Base-by-base conservation (phyloP, 2,797 vertebrate species). In the Macroramphosus scolopax region DNA sequence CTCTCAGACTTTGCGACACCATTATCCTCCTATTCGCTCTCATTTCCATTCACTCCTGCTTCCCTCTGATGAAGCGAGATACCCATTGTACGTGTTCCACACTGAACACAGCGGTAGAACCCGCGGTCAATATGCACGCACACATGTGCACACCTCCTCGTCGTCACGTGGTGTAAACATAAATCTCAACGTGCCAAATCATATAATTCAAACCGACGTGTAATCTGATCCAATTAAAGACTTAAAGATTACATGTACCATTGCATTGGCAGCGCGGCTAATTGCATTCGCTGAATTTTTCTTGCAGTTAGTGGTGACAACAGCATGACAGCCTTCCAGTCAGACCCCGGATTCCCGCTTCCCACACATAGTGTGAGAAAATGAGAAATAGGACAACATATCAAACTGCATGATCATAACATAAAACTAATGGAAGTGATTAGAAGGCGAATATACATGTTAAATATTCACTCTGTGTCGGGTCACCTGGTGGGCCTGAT, bases 211-310 rank as follows among this genome's bases (percentile, higher is more conserved):
- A 75, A 46, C 26, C 58, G 59, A 56, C 41, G 13, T 22, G 41
- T 48, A 65, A 72, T 75, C 66, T 70, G 56, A 63, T 80, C 51
- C 70, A 72, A 70, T 75, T 72, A 75, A 62, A 74, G 49, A 65
- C 47, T 44, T 57, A 62, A 41, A 69, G 60, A 75, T 73, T 47
- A 20, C 28, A 65, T 40, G 60, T 39, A 42, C 44, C 30, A 62
- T 38, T 69, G 55, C 55, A 68, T 7, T 49, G 48, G 41, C 70
- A 47, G 53, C 26, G 26, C 14, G 34, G 38, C 61, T 51, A 62
- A 72, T 57, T 58, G 44, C 45, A 65, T 63, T 75, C 41, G 17
- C 49, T 60, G 22, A 41, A 61, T 58, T 61, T 30, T 17, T 65
- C n/a, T 60, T 36, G 41, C 20, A 1, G 37, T 61, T 56, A 53